Evolutionary conservation across 2,797 vertebrate genomes (phyloP), one percentile per base, ranked within the genome.

Genomic region (Centropyge bicolor): DNA sequence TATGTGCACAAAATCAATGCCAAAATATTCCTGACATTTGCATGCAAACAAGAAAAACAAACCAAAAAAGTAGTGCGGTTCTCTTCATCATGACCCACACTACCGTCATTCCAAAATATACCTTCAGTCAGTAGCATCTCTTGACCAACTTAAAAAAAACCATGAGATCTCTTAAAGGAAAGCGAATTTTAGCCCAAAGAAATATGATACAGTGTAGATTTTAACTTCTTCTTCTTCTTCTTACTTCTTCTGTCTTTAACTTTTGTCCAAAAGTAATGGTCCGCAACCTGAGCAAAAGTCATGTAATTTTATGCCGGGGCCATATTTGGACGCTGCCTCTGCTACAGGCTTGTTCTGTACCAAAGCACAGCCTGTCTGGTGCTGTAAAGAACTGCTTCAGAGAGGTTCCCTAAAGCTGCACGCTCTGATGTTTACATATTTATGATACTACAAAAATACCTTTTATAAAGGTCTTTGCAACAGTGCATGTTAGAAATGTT

Each of bases 271-370:
- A 43, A 43, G 13, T 43, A 13, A 43, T 43, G 41, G 41, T 43
- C 41, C 1, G 8, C 17, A 24, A 69, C 69, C 31, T 38, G 31
- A 36, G 10, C n/a, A n/a, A 16, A 70, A 19, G 16, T 40, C n/a
- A 38, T 38, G 69, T 41, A 8, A 24, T 22, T 14, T 60, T 7
- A 38, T 22, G 51, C 6, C 4, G 49, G 69, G 14, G 10, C 8
- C 22, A 31, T 40, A 43, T 14, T 20, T 4, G 8, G 27, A 46
- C 20, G 17, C 31, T 56, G 55, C 55, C 19, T 31, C 22, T 8
- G 46, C 64, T 76, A 19, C 36, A 52, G 55, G 64, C 55, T 76
- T 19, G 36, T 43, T 52, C 55, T 68, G 64, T 59, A 57, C 72
- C 16, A 24, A 31, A 38, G 62, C 52, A 45, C 24, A 35, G 35